Conservation (phyloP, 1,140 invertebrate genomes). For the Hyposmocoma kahamanoa region DNA sequence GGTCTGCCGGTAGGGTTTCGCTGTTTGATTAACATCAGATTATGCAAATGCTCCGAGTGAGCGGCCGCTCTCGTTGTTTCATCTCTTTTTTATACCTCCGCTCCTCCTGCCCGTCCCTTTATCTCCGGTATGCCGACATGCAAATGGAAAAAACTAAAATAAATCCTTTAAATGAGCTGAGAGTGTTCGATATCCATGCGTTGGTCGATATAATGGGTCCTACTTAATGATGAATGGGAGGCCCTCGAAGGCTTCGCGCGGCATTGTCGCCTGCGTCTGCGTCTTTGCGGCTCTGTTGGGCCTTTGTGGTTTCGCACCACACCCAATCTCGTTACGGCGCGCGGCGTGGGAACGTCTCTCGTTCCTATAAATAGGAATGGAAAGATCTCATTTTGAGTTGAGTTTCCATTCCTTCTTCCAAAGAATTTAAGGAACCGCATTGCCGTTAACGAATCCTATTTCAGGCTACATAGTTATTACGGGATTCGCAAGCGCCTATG, state of each 20-base stretch:
- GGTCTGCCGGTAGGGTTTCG: slow-evolving; percentile 15
- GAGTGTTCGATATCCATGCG: slow-evolving; percentile 56
- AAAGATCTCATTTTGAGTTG: too few species aligned
- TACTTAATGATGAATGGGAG: slow-evolving; percentile 52
- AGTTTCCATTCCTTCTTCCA: too few species aligned
- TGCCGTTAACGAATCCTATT: too few species aligned
- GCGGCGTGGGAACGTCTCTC: slow-evolving; percentile 23
- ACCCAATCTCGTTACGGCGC: slow-evolving; percentile 13
- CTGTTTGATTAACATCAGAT: slow-evolving; percentile 71
- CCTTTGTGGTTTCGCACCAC: slow-evolving; percentile 15
- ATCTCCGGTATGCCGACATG: slow-evolving; percentile 59
- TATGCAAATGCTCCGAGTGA: slow-evolving; percentile 67
- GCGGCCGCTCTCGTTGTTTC: slow-evolving; percentile 63
- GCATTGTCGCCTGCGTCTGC: slow-evolving; percentile 28
- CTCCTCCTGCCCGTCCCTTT: slow-evolving; percentile 56
- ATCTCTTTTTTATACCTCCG: slow-evolving; percentile 55
- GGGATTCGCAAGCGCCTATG: too few species aligned
- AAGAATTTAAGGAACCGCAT: too few species aligned
- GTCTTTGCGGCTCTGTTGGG: slow-evolving; percentile 17
- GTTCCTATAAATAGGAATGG: neutral
- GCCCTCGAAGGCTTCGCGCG: slow-evolving; percentile 29
- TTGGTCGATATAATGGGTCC: slow-evolving; percentile 40
- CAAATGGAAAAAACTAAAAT: slow-evolving; percentile 54
- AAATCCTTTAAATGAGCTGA: slow-evolving; percentile 57
- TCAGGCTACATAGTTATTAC: too few species aligned